These are phyloP conservation scores for Candidula unifasciata DNA, from an alignment of 2,888 invertebrate species.

Conservation along the genomic window DNA sequence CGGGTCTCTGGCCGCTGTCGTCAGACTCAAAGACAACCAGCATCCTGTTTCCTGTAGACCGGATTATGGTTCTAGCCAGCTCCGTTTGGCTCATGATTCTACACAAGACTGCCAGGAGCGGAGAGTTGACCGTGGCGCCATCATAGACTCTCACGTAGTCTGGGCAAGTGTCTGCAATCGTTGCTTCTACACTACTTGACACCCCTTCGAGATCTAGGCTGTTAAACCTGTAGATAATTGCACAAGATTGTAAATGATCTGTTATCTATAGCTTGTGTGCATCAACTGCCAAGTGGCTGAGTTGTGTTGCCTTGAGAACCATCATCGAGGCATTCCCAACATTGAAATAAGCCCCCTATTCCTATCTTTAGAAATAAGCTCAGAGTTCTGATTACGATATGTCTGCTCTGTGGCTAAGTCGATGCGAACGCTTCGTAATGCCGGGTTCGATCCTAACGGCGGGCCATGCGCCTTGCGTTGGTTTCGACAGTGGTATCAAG, in stretches of 20 bases:
- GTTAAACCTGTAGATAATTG: conserved; percentile 5
- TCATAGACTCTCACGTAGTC: conserved; percentile 75
- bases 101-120: conserved; percentile 72
- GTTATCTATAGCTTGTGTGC: too few species aligned
- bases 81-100: conserved; percentile 73
- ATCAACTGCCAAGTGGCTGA: too few species aligned
- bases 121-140: conserved; percentile 62
- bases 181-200: not conserved
- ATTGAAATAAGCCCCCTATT: too few species aligned
- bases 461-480: too few species aligned
- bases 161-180: not conserved
- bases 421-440: too few species aligned
- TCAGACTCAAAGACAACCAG: not conserved
- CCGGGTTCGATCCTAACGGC: too few species aligned
- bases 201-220: not conserved
- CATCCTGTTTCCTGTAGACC: not conserved
- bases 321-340: too few species aligned
- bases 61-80: conserved; percentile 66
- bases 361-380: too few species aligned
- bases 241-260: not conserved
- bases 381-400: too few species aligned
- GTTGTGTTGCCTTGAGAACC: too few species aligned
- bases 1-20: not conserved
- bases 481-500: too few species aligned
- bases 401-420: too few species aligned